Evolutionary conservation across 2,797 vertebrate genomes (phyloP), one percentile per base, ranked within the genome.

Genomic region (Pseudopleuronectes americanus): DNA sequence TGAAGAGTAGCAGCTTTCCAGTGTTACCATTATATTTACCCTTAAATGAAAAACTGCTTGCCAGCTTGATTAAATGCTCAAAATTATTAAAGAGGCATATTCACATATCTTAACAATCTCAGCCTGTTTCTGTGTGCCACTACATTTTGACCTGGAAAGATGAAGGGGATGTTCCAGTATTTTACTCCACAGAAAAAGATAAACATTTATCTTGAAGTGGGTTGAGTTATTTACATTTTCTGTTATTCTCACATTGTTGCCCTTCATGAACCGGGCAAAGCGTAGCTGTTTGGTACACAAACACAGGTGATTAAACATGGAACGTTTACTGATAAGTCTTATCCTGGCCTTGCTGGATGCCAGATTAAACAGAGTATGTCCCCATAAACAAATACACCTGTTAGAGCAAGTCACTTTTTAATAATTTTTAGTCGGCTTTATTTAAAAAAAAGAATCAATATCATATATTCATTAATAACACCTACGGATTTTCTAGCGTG

Each of bases 1-100:
- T 61, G 2, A 52, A 48, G 17, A 17, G 16, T 3, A 14, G 33
- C 14, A 33, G 7, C 26, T 47, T 16, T 56, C 9, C 8, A 33
- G 0, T 55, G 21, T 21, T 26, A 41, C 12, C 1, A 23, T 12
- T 8, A 57, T 10, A 21, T 64, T 2, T 24, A 7, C 2, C 3
- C 22, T 21, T 52, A 2, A 0, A 41, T 22, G 1, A 38, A 24
- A 10, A 31, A 33, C 1, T 66, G 67, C 53, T 68, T 60, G 10
- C 10, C 1, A 51, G 28, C 49, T 76, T 65, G 4, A 53, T 12
- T n/a, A 4, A 54, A 22, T 53, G n/a, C 3, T 4, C 6, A 31
- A n/a, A 26, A 56, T 45, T 0, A 82, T 74, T 74, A 71, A 80
- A 79, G 48, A 24, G 8, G 1, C 47, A 52, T 12, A 12, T 23